Base-by-base conservation (phyloP, 2,888 invertebrate genomes). In the Cryptocheilus praepositus region DNA sequence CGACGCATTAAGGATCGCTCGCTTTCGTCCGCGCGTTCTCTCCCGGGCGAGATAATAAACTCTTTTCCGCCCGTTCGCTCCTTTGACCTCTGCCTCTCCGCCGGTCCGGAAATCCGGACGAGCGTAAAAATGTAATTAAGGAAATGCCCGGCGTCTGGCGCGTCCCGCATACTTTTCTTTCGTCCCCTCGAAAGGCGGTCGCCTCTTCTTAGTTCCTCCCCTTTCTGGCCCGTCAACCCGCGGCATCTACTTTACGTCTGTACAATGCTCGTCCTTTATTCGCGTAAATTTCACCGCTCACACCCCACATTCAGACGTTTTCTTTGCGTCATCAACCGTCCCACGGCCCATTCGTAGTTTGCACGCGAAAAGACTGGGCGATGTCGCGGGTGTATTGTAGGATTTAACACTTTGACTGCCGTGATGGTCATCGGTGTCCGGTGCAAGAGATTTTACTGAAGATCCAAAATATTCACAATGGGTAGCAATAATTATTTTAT, bases 111-210 rank as follows among this genome's bases (percentile, higher is more conserved):
- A 79, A 83, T 83, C 81, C 81, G 70, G 70, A 73, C 74, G 67
- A 77, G 83, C 81, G 83, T 85, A 82, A 86, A 85, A 86, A 86
- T 86, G 83, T 83, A 86, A 86, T 86, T 85, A 84, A 83, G 81
- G 80, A 84, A 85, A 86, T 80, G 83, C 79, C 80, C 70, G 78
- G 65, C 74, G 73, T 80, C 79, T 73, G 73, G 70, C 67, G 57
- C 59, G 46, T 64, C 60, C 64, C 56, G 71, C 76, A 67, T 72
- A 67, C 70, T 61, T 61, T 57, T 55, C 18, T 25, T 61, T 53
- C 18, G 19, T 15, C 67, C 52, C 61, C 51, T 56, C 64, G 67
- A 70, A 69, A 67, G 59, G 58, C 52, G 49, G 53, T 62, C 4
- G 36, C 2, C 69, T 65, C 71, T 67, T 71, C 63, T 53, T 57